phyloP scores from a whole-genome alignment of 2,113 vertebrate genomes.

The Psittacara wagleri region DNA sequence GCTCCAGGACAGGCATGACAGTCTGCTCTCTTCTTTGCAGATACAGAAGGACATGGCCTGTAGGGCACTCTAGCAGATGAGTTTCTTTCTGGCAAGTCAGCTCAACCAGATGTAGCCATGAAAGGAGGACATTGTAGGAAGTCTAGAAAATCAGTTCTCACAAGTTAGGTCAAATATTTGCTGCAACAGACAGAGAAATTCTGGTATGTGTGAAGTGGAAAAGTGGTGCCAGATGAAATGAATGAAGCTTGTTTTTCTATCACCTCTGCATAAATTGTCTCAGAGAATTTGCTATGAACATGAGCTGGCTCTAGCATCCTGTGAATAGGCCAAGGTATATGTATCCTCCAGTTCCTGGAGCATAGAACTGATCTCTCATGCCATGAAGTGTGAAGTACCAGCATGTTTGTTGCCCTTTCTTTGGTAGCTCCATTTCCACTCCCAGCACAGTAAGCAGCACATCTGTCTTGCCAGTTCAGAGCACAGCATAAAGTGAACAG shows the following conservation, averaged over 20 bases:
- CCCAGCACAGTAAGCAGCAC: neutral
- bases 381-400: too few species aligned
- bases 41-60: neutral
- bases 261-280: neutral
- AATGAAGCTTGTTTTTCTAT: neutral
- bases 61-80: neutral
- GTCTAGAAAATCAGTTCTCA: neutral
- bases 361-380: neutral
- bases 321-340: neutral
- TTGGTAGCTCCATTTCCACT: neutral
- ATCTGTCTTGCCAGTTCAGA: neutral
- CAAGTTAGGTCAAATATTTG: neutral
- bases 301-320: neutral
- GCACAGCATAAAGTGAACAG: neutral
- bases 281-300: neutral
- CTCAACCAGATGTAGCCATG: neutral
- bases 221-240: neutral
- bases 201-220: neutral
- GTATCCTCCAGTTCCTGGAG: neutral
- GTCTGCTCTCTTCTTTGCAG: neutral
- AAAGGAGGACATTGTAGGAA: neutral
- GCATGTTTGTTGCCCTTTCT: neutral
- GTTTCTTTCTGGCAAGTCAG: neutral
- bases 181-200: neutral
- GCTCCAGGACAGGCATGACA: neutral